Base-by-base conservation (phyloP, 2,113 vertebrate species). In the Hippocampus zosterae region DNA sequence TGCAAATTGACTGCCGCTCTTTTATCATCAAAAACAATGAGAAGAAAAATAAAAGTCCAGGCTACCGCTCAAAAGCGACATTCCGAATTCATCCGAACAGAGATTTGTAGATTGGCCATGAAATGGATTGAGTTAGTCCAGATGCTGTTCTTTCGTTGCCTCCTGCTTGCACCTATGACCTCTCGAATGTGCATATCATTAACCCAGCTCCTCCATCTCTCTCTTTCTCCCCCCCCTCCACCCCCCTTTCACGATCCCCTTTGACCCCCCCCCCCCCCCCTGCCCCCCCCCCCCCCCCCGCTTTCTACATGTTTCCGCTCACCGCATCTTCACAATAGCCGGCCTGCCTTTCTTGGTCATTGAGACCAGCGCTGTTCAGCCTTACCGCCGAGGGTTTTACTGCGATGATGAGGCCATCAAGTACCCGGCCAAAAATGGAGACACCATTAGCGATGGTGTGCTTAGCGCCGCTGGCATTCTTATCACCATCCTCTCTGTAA, bases 271-370 rank as follows among this genome's bases (percentile, higher is more conserved):
- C 3, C 29, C 67, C 25, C 70, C 21, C 63, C 18, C 27, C 60
- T n/a, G n/a, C n/a, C n/a, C n/a, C n/a, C 10, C 42, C 71, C 57
- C 64, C 67, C 25, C 70, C 21, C 63, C 18, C 27, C 60, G 52
- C 52, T 42, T 50, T 64, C 68, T 66, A 60, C 69, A 56, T 68
- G 37, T 84, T 53, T 75, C 29, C 6, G 23, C 78, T 69, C 77
- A 68, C 78, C 56, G 72, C 69, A 79, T 80, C 80, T 18, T 71
- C 83, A 85, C 85, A 74, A 78, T 80, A 98, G 96, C 96, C 8
- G 94, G 93, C 75, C 92, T 98, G 74, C 96, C 96, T 73, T 98
- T 98, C 91, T 91, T 98, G 88, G 94, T 98, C 91, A 97, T 97
- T 52, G 95, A 98, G 92, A 95, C 95, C 3, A 95, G 94, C 85